Conservation (phyloP, 2,113 vertebrate species). For the Dinomys branickii region DNA sequence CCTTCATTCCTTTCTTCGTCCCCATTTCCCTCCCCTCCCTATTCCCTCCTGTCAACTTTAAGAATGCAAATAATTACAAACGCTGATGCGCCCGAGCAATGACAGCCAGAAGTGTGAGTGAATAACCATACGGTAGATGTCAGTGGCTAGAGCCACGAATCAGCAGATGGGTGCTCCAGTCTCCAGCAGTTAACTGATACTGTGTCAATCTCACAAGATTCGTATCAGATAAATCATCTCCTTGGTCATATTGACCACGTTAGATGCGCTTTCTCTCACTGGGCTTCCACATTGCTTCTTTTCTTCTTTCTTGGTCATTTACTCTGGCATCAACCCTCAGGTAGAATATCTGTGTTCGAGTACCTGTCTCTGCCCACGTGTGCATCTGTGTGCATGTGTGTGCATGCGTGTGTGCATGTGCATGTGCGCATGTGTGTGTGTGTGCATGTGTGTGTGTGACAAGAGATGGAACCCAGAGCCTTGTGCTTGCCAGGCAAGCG, state of each 20-base stretch:
- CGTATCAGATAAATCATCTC: not conserved
- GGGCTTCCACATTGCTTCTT: not conserved
- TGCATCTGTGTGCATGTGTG: too few species aligned
- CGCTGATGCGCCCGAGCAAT: not conserved
- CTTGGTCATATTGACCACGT: not conserved
- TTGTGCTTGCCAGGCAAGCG: not conserved
- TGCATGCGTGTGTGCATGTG: not conserved
- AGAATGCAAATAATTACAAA: not conserved
- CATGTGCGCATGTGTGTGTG: not conserved
- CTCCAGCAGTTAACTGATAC: not conserved
- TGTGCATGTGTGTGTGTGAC: not conserved
- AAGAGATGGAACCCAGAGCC: not conserved
- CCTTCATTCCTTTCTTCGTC: not conserved
- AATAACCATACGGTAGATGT: not conserved
- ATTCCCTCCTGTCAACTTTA: not conserved
- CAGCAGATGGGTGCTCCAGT: not conserved
- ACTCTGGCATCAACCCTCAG: not conserved
- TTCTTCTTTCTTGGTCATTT: not conserved
- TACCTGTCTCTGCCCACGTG: not conserved
- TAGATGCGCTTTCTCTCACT: not conserved
- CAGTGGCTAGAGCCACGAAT: not conserved
- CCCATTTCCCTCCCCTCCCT: not conserved
- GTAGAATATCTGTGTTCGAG: not conserved
- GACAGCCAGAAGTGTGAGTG: not conserved
- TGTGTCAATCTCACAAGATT: not conserved